Evolutionary conservation across 2,113 vertebrate genomes (phyloP), one percentile per base, ranked within the genome.

Genomic region (Spheniscus mendiculus): DNA sequence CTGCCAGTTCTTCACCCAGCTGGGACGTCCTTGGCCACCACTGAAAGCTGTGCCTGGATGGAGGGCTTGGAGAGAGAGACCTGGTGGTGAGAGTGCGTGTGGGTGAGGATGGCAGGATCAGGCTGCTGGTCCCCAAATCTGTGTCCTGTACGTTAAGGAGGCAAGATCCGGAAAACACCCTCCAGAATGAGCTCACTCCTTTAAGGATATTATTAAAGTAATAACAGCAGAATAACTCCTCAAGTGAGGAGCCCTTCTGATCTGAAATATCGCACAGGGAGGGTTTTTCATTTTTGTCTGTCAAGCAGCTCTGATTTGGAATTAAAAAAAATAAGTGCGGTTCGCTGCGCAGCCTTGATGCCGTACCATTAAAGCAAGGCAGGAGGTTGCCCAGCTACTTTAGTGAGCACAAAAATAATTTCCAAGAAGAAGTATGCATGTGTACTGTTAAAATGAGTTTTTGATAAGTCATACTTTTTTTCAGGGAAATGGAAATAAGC

Each of bases 401-500:
- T 23, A 93, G 78, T 21, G 55, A 94, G 74, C 45, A 70, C 67
- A 70, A 44, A 81, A 87, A 71, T 29, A 52, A 72, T 56, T 94
- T 91, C 42, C 26, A 52, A 89, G 83, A 93, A 63, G 18, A n/a
- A 5, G 10, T 14, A 55, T 34, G 13, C 36, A 21, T 27, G 15
- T 55, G n/a, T 40, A 50, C 15, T 58, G 63, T 63, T 93, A 85
- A 98, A 89, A 89, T 21, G 34, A 92, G 83, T 18, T 96, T 83
- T 93, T 77, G 49, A 61, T 72, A 94, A 96, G 65, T 93, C 66
- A 70, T 22, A 65, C 63, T 47, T 84, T 93, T 78, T 93, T 70
- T 89, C 95, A 95, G 91, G 93, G 96, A 90, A 91, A 98, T 97
- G 98, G 98, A 99, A 99, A 98, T 98, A 98, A 98, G 98, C 96